A percentile compares a stretch with the other conserved stretches of the same genome.
Evolutionary conservation across 2,797 vertebrate genomes (phyloP).

Genomic region (Artibeus jamaicensis): DNA sequence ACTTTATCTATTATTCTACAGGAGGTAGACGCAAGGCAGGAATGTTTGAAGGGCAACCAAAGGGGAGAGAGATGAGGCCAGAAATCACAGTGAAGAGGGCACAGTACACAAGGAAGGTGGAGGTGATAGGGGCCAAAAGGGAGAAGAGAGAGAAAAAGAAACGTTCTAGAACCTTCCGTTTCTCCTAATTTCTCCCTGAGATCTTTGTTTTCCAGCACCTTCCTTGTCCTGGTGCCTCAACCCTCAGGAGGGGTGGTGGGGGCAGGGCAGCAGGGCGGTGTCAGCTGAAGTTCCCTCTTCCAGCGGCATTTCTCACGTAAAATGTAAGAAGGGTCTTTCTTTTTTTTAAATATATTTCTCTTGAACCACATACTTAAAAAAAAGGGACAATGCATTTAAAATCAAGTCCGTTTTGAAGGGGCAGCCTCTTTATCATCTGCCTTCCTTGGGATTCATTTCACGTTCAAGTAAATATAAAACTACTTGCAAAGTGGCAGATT

Average conservation of each 20-base stretch:
- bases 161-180: not conserved
- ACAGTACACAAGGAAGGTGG: not conserved
- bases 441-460: not conserved
- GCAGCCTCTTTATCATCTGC: not conserved
- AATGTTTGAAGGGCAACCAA: not conserved
- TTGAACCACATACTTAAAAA: not conserved
- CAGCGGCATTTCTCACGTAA: not conserved
- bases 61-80: not conserved
- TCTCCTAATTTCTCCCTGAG: not conserved
- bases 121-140: not conserved
- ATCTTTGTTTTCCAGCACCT: not conserved
- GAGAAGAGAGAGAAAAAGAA: not conserved
- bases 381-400: not conserved
- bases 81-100: not conserved
- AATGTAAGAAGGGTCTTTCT: not conserved
- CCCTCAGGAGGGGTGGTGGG: not conserved
- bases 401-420: not conserved
- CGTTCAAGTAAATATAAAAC: constrained; percentile 20
- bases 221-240: not conserved
- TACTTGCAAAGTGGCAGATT: constrained; percentile 35
- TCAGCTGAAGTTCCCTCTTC: not conserved
- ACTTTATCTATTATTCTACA: not conserved
- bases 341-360: not conserved
- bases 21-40: not conserved
- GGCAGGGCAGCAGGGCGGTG: not conserved